These are phyloP conservation scores for Calidris pugnax DNA, from an alignment of 2,113 vertebrate genomes.

Conservation along the genomic window DNA sequence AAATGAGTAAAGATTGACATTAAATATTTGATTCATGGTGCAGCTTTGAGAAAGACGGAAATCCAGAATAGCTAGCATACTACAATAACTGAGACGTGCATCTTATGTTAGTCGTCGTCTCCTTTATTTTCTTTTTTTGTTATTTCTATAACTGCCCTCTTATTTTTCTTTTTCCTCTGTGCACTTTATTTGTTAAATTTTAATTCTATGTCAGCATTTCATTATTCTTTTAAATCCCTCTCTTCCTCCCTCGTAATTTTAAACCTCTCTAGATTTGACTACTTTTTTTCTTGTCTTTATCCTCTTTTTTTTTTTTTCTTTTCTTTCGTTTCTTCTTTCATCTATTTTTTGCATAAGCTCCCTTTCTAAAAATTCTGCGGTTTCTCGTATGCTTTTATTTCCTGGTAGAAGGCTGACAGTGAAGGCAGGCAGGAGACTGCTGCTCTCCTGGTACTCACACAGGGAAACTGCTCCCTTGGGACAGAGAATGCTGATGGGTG, in stretches of 20 bases:
- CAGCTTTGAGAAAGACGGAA: background rate
- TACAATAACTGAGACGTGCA: background rate
- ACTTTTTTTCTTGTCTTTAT: background rate
- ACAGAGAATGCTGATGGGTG: background rate
- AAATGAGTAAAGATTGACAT: background rate
- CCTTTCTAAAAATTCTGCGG: background rate
- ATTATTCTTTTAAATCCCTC: background rate
- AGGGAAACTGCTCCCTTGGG: background rate
- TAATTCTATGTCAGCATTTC: background rate
- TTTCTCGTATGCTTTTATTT: background rate
- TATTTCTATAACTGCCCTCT: background rate
- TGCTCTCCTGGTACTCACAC: background rate
- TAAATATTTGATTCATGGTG: background rate
- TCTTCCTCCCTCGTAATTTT: accelerated
- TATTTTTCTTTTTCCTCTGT: accelerated
- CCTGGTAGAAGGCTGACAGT: background rate
- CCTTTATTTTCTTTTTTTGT: background rate
- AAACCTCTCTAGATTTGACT: background rate
- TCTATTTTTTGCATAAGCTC: background rate
- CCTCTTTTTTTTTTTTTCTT: background rate
- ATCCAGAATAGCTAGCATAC: no score
- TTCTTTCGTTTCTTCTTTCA: background rate
- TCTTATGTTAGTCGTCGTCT: background rate
- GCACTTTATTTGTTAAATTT: background rate
- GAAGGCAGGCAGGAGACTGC: background rate